These are phyloP conservation scores for Notarius quadriscutis DNA, from an alignment of 2,113 vertebrate genomes.

Conservation along the genomic window DNA sequence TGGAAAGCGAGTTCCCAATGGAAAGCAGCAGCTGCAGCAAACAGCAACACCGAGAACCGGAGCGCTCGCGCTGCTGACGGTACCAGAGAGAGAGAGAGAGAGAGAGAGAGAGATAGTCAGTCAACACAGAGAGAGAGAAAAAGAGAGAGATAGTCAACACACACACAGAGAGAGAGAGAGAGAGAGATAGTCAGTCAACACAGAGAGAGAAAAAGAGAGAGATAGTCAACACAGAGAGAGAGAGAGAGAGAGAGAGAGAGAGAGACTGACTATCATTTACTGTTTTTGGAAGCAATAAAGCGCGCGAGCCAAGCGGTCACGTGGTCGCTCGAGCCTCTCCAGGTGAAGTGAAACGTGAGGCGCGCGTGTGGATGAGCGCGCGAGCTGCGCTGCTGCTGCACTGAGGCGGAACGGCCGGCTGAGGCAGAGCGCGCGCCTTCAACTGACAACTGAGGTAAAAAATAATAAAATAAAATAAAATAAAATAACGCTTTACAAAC, in stretches of 20 bases:
- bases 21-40: not conserved
- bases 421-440: not conserved
- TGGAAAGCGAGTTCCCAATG: not conserved
- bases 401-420: not conserved
- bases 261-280: not conserved
- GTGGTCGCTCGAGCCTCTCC: not conserved
- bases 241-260: no score
- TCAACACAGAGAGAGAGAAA: not conserved
- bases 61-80: not conserved
- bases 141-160: no score
- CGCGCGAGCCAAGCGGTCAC: not conserved
- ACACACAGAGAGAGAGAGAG: no score
- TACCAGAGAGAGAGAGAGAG: not conserved
- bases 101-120: no score
- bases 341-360: constrained; percentile 30
- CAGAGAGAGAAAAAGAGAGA: not conserved
- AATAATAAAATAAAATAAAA: not conserved
- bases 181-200: no score
- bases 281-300: no score
- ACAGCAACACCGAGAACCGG: not conserved
- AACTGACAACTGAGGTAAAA: not conserved
- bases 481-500: not conserved
- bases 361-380: not conserved
- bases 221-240: no score
- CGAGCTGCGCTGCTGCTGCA: not conserved